Conservation (phyloP, 1,140 invertebrate genomes). For the Drosophila pseudoobscura region DNA sequence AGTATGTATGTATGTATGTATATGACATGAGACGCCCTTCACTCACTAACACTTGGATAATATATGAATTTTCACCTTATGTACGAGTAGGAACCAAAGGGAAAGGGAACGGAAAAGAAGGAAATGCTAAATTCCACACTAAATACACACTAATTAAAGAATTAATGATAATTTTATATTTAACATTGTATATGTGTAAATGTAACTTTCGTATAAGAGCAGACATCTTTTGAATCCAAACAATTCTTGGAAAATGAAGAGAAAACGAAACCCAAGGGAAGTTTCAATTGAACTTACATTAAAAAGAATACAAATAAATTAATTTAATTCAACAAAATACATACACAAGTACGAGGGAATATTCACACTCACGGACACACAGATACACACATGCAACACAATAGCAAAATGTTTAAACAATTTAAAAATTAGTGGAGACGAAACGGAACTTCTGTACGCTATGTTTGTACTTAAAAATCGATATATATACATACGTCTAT, state of each 20-base stretch:
- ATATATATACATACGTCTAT: constrained; percentile 30
- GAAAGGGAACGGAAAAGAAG: background rate
- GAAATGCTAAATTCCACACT: constrained; percentile 32
- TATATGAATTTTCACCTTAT: constrained; percentile 37
- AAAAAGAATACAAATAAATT: constrained; percentile 31
- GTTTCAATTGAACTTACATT: constrained; percentile 64
- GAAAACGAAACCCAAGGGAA: constrained; percentile 12
- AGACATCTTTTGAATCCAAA: constrained; percentile 30
- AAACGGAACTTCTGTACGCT: constrained; percentile 55
- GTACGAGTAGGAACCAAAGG: constrained; percentile 5
- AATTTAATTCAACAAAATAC: constrained; percentile 46
- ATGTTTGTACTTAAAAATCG: constrained; percentile 72
- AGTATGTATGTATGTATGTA: constrained; percentile 24
- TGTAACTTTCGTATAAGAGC: constrained; percentile 49
- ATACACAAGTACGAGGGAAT: constrained; percentile 22
- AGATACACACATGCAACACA: constrained; percentile 41
- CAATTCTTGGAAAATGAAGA: constrained; percentile 21
- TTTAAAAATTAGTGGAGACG: constrained; percentile 38
- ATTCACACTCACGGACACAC: constrained; percentile 11
- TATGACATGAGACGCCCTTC: constrained; percentile 17
- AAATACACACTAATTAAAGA: constrained; percentile 23
- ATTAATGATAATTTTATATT: constrained; percentile 49
- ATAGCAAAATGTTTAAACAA: constrained; percentile 62
- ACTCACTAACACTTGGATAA: constrained; percentile 15
- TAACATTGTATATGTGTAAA: constrained; percentile 68